phyloP scores from a whole-genome alignment of 2,888 invertebrate species.

The Nemotelus nigrinus region DNA sequence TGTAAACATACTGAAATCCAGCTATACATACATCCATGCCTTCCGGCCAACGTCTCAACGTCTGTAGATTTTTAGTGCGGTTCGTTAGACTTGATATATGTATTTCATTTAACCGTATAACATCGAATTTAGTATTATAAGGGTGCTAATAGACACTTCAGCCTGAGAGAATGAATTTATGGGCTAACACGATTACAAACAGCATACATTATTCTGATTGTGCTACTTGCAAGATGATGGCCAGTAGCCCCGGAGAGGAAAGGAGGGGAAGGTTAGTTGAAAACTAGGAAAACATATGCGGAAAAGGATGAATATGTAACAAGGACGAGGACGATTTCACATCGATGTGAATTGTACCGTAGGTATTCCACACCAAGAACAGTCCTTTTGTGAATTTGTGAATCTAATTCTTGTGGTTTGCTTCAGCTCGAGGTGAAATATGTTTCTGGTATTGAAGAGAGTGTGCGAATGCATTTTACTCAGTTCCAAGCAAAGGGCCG shows the following conservation, averaged over 20 bases:
- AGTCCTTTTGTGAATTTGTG: no score
- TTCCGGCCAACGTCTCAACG: conserved; percentile 46
- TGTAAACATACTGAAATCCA: background rate
- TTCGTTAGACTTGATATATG: conserved; percentile 56
- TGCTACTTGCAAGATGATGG: conserved; percentile 11
- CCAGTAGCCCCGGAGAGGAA: background rate
- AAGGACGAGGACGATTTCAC: background rate
- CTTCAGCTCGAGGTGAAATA: no score
- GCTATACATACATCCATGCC: conserved; percentile 8
- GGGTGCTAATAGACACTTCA: conserved; percentile 62
- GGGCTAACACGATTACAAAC: conserved; percentile 50
- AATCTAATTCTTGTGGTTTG: no score
- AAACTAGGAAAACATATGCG: background rate
- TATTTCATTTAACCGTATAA: conserved; percentile 54
- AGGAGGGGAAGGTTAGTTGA: background rate
- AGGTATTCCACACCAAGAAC: no score
- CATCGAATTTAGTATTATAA: conserved; percentile 58
- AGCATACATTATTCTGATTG: conserved; percentile 37
- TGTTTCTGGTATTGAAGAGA: no score
- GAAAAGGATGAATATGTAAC: conserved; percentile 11
- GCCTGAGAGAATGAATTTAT: conserved; percentile 57
- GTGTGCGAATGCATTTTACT: no score
- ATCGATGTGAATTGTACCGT: background rate
- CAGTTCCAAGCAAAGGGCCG: no score
- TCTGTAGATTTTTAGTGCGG: conserved; percentile 55